These are phyloP conservation scores for Platerodrilus igneus DNA, from an alignment of 2,888 invertebrate species.

Conservation along the genomic window DNA sequence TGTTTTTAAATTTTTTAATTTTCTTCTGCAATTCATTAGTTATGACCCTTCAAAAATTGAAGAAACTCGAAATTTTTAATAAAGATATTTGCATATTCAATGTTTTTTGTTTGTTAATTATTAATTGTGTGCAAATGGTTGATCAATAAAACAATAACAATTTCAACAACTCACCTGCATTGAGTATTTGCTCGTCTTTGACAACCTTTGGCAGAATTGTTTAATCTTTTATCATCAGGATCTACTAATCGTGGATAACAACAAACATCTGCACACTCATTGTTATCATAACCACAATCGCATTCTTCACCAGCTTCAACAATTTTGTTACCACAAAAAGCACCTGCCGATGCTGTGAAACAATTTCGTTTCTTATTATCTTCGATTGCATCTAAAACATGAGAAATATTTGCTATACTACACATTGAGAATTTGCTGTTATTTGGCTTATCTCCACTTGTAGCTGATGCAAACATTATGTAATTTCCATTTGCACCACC, in stretches of 20 bases:
- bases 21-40: no score
- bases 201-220: slow-evolving; percentile 73
- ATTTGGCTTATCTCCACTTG: slow-evolving; percentile 95
- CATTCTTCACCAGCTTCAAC: slow-evolving; percentile 97
- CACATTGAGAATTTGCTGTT: slow-evolving; percentile 97
- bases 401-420: slow-evolving; percentile 91
- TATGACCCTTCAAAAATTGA: slow-evolving; percentile 5
- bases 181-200: slow-evolving; percentile 70
- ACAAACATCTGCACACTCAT: slow-evolving; percentile 88
- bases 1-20: no score
- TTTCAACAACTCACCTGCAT: slow-evolving; percentile 62
- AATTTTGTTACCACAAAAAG: slow-evolving; percentile 99
- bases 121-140: no score
- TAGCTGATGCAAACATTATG: slow-evolving; percentile 99
- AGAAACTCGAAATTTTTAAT: no score
- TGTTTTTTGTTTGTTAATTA: background rate
- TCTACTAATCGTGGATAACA: slow-evolving; percentile 85
- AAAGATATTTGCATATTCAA: no score
- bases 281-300: slow-evolving; percentile 91
- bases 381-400: slow-evolving; percentile 87
- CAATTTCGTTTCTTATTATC: slow-evolving; percentile 91
- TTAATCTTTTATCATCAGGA: slow-evolving; percentile 62
- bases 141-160: no score
- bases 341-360: slow-evolving; percentile 84
- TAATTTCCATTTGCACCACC: slow-evolving; percentile 92